These are phyloP conservation scores for Uloborus plumipes DNA, from an alignment of 2,888 invertebrate genomes.

Conservation along the genomic window DNA sequence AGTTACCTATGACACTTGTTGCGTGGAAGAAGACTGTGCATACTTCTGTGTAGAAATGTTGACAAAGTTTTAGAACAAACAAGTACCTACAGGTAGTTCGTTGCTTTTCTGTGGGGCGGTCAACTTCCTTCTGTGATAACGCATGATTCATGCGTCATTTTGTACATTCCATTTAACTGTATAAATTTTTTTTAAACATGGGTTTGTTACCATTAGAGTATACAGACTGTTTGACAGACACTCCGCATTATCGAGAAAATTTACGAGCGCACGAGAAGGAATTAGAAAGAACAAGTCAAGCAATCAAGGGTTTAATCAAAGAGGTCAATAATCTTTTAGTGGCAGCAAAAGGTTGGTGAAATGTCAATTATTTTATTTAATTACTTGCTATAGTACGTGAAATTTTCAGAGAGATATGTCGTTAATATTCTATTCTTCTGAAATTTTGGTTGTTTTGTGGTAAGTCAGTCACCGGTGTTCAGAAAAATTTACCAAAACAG, in stretches of 20 bases:
- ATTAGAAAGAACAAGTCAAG: constrained; percentile 94
- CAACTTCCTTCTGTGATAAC: constrained; percentile 33
- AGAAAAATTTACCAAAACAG: too few species aligned
- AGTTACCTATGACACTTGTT: too few species aligned
- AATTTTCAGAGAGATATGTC: too few species aligned
- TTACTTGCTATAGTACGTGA: too few species aligned
- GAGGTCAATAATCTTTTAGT: constrained; percentile 96
- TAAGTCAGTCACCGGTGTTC: too few species aligned
- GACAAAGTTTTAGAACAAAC: constrained; percentile 37
- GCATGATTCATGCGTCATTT: constrained; percentile 11
- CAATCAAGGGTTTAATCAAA: constrained; percentile 95
- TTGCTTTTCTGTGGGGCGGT: constrained; percentile 28
- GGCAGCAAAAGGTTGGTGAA: constrained; percentile 79
- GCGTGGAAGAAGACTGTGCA: too few species aligned
- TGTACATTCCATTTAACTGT: constrained; percentile 23
- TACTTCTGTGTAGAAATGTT: constrained; percentile 24
- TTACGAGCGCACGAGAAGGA: constrained; percentile 97
- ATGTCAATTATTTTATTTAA: constrained; percentile 1
- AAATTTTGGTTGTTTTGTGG: too few species aligned
- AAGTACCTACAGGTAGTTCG: constrained; percentile 23
- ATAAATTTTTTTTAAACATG: constrained; percentile 72
- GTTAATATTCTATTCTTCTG: too few species aligned
- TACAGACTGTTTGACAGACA: constrained; percentile 97
- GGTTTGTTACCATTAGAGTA: constrained; percentile 95
- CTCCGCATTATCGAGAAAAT: constrained; percentile 97